Base-by-base conservation (phyloP, 2,113 vertebrate genomes). In the Rhadina sibilatrix region DNA sequence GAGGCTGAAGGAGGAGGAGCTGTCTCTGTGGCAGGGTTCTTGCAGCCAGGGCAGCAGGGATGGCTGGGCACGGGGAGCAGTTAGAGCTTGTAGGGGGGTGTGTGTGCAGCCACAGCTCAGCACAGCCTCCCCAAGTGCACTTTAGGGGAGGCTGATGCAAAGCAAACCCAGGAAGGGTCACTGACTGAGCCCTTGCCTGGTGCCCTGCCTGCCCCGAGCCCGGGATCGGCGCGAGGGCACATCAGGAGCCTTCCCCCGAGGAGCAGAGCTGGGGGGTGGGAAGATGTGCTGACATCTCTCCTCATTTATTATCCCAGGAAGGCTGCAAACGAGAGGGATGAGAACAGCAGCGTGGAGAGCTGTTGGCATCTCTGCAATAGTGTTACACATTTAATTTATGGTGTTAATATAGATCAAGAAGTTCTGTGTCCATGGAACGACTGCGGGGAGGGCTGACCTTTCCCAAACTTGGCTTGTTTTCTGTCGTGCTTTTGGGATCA, bases 201-300 rank as follows among this genome's bases (percentile, higher is more conserved):
- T 63, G 5, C 81, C 49, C 15, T 84, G 69, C 60, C 80, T 77
- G 87, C 85, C 89, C 83, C 0, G 0, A 40, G 91, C 78, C 8
- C 17, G 1, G 33, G 33, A 21, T 30, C 3, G 2, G 54, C 16
- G 1, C 6, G 2, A 49, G 83, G 57, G 72, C 81, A 22, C 28
- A 2, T 80, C 53, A 4, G 77, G 87, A 89, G 50, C 61, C 35
- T 82, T 22, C 9, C 68, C 59, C 54, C 76, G 12, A 47, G 3
- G 57, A 61, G 40, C 61, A 8, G 57, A 30, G 89, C 66, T 0
- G 35, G 81, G 66, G 24, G 82, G 60, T 1, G 42, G 87, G 85
- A 22, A 60, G 74, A 63, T 64, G 86, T 82, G 94, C 89, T 90
- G 95, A 91, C 93, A 91, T 85, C 94, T 96, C 59, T 0, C 89